Evolutionary conservation across 2,797 vertebrate species (phyloP), one percentile per base, ranked within the genome.

Genomic region (Margarornis squamiger): DNA sequence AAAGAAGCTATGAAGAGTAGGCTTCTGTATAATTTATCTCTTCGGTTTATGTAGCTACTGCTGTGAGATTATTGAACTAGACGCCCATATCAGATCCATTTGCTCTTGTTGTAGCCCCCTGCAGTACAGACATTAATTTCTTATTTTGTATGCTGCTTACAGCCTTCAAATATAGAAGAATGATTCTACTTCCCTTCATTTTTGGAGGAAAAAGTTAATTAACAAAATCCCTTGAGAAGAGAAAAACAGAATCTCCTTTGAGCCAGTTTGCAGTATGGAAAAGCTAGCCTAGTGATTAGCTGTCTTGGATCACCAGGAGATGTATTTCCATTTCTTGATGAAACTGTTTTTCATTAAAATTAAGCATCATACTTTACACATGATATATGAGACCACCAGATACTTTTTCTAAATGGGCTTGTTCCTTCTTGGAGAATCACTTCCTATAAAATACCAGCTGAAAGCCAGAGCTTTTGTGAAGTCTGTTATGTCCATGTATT

Each of bases 141-240:
- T 70, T 86, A 24, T 67, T 87, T 90, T 72, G 58, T 62, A 36
- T 63, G 36, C 54, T 45, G 5, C 20, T 85, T 89, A 38, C 7
- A 78, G 34, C 20, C 29, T 88, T 94, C 57, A 75, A 73, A 88
- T 45, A 63, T 12, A 74, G 24, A 68, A 61, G 32, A 30, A n/a
- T 12, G 3, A 39, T 62, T 52, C 23, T 81, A 4, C 10, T 5
- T 66, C 12, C n/a, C 27, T 72, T 59, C 0, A 2, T 34, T 85
- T 89, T 93, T 77, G 30, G 26, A 80, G 39, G 16, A 87, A n/a
- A 34, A 86, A 86, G 34, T 72, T 95, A 81, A 88, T 95, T 88
- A 81, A 65, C 49, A 86, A 92, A 93, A 73, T 75, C 39, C 30
- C 41, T 77, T 71, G 62, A 75, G 83, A 82, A 59, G 52, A 83